Evolutionary conservation across 2,113 vertebrate genomes (phyloP).

Genomic region (Sclerurus mexicanus): DNA sequence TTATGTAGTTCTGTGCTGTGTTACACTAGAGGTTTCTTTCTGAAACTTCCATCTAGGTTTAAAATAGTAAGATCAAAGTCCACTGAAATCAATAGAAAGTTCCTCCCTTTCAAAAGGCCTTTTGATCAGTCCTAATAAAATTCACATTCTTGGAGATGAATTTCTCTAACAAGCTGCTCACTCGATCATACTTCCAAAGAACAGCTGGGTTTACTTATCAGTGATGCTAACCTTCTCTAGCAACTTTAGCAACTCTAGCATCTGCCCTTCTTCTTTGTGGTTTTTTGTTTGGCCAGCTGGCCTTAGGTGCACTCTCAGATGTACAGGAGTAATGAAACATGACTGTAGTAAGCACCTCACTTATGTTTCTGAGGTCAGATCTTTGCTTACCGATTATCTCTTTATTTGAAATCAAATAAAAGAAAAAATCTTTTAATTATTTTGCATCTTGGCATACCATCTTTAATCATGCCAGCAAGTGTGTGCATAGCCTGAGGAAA

Average conservation of each 20-base stretch:
- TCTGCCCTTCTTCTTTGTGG: background rate
- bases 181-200: background rate
- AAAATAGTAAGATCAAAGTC: slow-evolving; percentile 10
- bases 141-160: background rate
- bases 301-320: background rate
- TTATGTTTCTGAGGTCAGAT: background rate
- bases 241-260: background rate
- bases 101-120: background rate
- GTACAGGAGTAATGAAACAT: background rate
- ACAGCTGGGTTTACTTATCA: background rate
- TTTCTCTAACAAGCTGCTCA: background rate
- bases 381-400: background rate
- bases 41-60: background rate
- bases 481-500: background rate
- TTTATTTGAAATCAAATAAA: background rate
- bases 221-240: background rate
- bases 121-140: slow-evolving; percentile 6
- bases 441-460: background rate
- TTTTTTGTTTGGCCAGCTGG: background rate
- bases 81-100: background rate
- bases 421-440: background rate
- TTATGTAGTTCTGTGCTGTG: background rate
- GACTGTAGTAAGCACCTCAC: background rate
- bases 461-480: background rate
- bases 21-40: background rate